Evolutionary conservation across 2,888 invertebrate species (phyloP).

Genomic region (Pollenia labialis): DNA sequence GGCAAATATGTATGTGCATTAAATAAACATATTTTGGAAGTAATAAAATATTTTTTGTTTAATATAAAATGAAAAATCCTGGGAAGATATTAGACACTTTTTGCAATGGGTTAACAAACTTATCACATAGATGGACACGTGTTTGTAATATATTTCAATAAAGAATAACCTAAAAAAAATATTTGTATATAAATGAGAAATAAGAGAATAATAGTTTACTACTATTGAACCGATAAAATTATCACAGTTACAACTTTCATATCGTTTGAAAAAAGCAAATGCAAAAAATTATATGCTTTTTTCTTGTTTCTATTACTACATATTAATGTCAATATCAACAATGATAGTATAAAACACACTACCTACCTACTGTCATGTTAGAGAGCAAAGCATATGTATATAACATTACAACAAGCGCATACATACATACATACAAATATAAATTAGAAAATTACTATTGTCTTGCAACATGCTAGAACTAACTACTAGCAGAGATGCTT

Average conservation of each 20-base stretch:
- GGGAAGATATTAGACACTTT: not conserved
- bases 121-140: slow-evolving; percentile 32
- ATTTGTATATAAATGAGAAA: not conserved
- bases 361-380: not conserved
- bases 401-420: slow-evolving; percentile 26
- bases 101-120: slow-evolving; percentile 26
- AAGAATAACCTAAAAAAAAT: slow-evolving; percentile 5
- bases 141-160: slow-evolving; percentile 37
- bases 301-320: slow-evolving; percentile 44
- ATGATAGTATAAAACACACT: slow-evolving; percentile 18
- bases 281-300: slow-evolving; percentile 9
- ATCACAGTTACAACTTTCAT: slow-evolving; percentile 7
- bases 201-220: not conserved
- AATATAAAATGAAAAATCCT: not conserved
- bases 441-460: slow-evolving; percentile 71
- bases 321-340: slow-evolving; percentile 73
- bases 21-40: not conserved
- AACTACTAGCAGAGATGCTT: not conserved
- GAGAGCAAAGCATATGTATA: not conserved
- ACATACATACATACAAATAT: slow-evolving; percentile 29
- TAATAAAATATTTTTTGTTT: slow-evolving; percentile 7
- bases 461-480: slow-evolving; percentile 31
- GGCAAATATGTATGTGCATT: no score
- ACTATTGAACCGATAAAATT: slow-evolving; percentile 36
- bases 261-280: not conserved